Evolutionary conservation across 2,888 invertebrate genomes (phyloP).

Genomic region (Sphecodes monilicornis): DNA sequence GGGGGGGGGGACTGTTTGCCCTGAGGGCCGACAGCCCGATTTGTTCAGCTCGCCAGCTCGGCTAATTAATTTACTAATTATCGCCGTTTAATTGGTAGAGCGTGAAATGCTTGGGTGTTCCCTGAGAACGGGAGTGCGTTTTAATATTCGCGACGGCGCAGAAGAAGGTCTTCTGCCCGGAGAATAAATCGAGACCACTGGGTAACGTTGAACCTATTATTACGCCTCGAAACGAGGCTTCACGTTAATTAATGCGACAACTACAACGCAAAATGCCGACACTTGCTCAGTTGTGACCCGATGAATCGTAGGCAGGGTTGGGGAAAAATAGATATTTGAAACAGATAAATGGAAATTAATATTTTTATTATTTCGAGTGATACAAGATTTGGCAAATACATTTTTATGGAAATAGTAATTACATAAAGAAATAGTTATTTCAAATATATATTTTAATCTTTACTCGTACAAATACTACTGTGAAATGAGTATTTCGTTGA

Average conservation of each 20-base stretch:
- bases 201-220: conserved; percentile 19
- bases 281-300: neutral
- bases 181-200: neutral
- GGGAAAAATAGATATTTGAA: too few species aligned
- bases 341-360: too few species aligned
- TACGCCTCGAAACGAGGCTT: neutral
- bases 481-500: too few species aligned
- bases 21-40: conserved; percentile 13
- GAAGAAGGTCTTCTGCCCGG: neutral
- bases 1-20: neutral
- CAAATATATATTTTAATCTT: too few species aligned
- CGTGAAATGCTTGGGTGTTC: neutral
- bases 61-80: conserved; percentile 65
- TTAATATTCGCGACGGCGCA: conserved; percentile 7
- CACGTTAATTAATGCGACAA: neutral
- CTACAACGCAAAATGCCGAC: neutral
- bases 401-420: too few species aligned
- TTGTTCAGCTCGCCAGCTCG: conserved; percentile 28
- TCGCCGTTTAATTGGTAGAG: conserved; percentile 50
- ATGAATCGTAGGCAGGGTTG: neutral
- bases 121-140: neutral
- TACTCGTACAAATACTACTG: too few species aligned
- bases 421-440: too few species aligned
- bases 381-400: too few species aligned
- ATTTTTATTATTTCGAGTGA: too few species aligned